These are phyloP conservation scores for Elgaria multicarinata DNA, from an alignment of 2,113 vertebrate species.

Conservation along the genomic window DNA sequence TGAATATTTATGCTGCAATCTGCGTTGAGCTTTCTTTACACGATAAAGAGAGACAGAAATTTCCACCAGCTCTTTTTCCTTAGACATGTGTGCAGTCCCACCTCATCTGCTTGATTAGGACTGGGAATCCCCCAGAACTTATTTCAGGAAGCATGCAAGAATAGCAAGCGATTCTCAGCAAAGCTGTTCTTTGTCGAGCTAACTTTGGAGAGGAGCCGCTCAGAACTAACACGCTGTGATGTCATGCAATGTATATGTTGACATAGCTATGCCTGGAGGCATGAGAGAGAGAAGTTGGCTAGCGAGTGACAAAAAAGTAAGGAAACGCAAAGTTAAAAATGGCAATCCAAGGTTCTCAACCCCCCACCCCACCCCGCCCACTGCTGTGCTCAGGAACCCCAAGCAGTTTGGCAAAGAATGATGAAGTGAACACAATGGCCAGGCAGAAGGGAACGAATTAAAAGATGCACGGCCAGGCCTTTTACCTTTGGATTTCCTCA, in stretches of 20 bases:
- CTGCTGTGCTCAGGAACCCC: neutral
- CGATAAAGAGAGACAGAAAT: neutral
- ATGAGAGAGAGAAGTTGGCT: neutral
- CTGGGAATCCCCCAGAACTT: neutral
- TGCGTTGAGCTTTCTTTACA: neutral
- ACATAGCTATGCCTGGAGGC: neutral
- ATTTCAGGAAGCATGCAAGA: neutral
- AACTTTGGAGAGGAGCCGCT: no score
- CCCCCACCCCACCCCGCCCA: no score
- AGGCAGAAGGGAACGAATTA: neutral
- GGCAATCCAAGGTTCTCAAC: conserved; percentile 20
- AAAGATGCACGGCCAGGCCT: conserved; percentile 24
- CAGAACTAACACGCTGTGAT: neutral
- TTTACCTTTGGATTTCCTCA: conserved; percentile 34
- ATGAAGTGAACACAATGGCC: neutral
- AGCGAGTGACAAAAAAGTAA: conserved; percentile 34
- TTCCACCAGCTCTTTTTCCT: neutral
- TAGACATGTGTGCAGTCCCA: no score
- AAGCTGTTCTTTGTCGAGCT: neutral
- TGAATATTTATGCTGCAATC: neutral
- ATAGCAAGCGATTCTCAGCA: neutral
- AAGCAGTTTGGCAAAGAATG: neutral
- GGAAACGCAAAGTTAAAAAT: conserved; percentile 50
- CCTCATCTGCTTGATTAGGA: neutral
- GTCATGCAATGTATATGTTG: accelerated